phyloP scores from a whole-genome alignment of 2,888 invertebrate genomes.

The Cataglyphis rosenhaueri region DNA sequence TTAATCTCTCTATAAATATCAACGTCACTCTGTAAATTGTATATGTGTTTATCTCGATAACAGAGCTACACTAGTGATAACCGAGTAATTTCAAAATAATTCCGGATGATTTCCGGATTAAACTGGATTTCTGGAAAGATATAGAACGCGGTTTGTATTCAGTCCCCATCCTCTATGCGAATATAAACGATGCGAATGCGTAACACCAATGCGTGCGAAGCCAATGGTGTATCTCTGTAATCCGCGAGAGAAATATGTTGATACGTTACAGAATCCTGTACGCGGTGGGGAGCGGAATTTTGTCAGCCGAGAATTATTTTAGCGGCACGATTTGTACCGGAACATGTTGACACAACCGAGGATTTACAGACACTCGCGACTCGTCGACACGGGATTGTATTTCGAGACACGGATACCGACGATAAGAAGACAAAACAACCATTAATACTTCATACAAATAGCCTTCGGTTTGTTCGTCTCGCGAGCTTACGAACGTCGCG shows the following conservation, averaged over 20 bases:
- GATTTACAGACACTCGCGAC: constrained; percentile 66
- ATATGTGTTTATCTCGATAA: background rate
- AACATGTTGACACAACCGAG: constrained; percentile 68
- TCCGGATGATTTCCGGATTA: constrained; percentile 24
- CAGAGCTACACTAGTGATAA: constrained; percentile 18
- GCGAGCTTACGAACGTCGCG: constrained; percentile 39
- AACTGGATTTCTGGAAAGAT: constrained; percentile 30
- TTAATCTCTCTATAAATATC: constrained; percentile 2
- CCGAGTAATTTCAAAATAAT: constrained; percentile 14
- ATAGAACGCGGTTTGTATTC: constrained; percentile 18
- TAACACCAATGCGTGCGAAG: background rate
- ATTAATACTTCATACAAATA: constrained; percentile 71
- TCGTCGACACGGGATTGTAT: constrained; percentile 67
- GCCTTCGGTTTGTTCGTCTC: constrained; percentile 46
- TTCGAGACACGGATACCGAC: constrained; percentile 14
- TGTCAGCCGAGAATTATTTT: constrained; percentile 65
- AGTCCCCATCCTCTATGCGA: background rate
- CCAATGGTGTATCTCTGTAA: constrained; percentile 27
- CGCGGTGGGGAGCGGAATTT: background rate
- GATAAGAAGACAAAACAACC: constrained; percentile 67
- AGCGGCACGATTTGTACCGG: constrained; percentile 40
- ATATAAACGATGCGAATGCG: constrained; percentile 14
- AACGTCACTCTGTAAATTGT: background rate
- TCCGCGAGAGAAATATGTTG: constrained; percentile 35
- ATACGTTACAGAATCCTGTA: constrained; percentile 18